phyloP scores from a whole-genome alignment of 2,888 invertebrate genomes.

The Nebria salina region DNA sequence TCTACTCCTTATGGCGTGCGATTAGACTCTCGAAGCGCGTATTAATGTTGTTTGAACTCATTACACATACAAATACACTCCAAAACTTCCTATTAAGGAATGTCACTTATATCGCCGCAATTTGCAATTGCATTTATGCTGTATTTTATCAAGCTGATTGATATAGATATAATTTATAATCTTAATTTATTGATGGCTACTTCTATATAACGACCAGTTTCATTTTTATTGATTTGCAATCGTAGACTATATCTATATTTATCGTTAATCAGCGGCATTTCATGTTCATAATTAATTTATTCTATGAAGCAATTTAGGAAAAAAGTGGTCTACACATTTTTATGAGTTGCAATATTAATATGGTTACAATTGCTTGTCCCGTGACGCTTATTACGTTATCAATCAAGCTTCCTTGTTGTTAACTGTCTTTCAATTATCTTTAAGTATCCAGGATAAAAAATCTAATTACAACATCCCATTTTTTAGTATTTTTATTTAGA shows the following conservation, averaged over 20 bases:
- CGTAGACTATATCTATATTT: not conserved
- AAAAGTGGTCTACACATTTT: not conserved
- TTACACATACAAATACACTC: constrained; percentile 20
- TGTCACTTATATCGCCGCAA: constrained; percentile 4
- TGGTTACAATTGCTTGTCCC: no score
- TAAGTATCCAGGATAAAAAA: no score
- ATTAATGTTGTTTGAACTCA: constrained; percentile 27
- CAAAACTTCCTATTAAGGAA: constrained; percentile 15
- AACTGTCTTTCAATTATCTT: no score
- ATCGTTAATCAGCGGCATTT: not conserved
- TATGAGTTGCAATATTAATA: no score
- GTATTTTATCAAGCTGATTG: not conserved
- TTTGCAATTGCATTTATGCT: not conserved
- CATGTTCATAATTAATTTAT: not conserved
- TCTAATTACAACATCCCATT: no score
- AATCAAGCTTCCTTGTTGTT: no score
- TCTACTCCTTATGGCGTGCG: not conserved
- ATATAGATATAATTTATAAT: not conserved
- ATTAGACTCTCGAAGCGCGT: constrained; percentile 6
- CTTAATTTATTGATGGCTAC: not conserved
- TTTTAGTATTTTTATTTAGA: no score
- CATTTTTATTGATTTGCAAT: not conserved
- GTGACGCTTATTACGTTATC: no score
- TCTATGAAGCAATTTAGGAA: not conserved
- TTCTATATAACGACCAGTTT: not conserved